Evolutionary conservation across 2,113 vertebrate species (phyloP).

Genomic region (Hemibagrus wyckioides): DNA sequence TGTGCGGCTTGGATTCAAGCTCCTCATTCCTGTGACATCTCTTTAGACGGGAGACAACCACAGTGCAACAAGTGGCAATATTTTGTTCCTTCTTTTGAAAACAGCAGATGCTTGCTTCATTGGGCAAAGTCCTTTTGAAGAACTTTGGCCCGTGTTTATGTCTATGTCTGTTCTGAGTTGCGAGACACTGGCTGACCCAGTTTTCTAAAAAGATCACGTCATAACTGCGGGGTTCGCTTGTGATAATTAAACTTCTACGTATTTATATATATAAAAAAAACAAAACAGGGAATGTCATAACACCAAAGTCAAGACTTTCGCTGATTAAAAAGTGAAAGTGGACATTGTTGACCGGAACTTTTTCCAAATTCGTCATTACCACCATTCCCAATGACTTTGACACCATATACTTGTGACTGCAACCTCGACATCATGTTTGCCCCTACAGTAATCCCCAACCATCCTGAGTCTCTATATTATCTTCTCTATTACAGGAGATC

Average conservation of each 20-base stretch:
- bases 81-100: slow-evolving; percentile 66
- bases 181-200: slow-evolving; percentile 15
- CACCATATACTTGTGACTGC: not conserved
- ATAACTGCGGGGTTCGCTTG: slow-evolving; percentile 16
- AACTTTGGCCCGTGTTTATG: not conserved
- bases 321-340: too few relatives aligned
- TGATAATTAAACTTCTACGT: slow-evolving; percentile 6
- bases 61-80: slow-evolving; percentile 67
- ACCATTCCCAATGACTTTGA: not conserved
- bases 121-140: slow-evolving; percentile 23
- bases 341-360: slow-evolving; percentile 7
- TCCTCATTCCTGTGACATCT: slow-evolving; percentile 66
- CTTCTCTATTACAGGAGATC: slow-evolving; percentile 72
- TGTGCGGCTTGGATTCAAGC: slow-evolving; percentile 67
- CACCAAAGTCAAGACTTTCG: not conserved
- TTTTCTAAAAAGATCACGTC: slow-evolving; percentile 12
- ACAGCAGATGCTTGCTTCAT: slow-evolving; percentile 68
- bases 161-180: not conserved
- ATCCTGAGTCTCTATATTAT: not conserved
- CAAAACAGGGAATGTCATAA: not conserved
- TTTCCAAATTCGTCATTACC: not conserved
- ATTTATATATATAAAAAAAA: not conserved
- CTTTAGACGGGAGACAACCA: slow-evolving; percentile 67
- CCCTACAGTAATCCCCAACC: not conserved
- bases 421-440: not conserved